Percentiles rank a stretch among this genome's conserved stretches.
These are phyloP conservation scores for Meteorus cinctellus DNA, from an alignment of 2,888 invertebrate species.

Conservation along the genomic window DNA sequence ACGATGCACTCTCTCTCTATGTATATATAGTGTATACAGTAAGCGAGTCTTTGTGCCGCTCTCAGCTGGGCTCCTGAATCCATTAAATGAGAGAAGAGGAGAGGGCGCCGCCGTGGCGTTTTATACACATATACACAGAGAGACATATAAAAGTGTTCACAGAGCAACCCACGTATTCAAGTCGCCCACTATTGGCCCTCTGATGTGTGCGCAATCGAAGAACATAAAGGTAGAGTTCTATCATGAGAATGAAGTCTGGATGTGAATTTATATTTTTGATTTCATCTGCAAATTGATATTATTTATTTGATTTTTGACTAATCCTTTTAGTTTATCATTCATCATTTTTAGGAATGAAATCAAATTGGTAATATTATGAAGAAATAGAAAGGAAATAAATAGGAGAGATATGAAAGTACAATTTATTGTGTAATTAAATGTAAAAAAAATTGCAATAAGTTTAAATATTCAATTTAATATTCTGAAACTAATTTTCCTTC, in stretches of 20 bases:
- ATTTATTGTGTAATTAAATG: too few species aligned
- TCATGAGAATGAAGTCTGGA: slow-evolving; percentile 1
- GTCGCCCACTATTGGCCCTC: slow-evolving; percentile 39
- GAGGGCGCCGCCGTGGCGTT: slow-evolving; percentile 29
- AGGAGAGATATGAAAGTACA: too few species aligned
- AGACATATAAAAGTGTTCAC: not conserved
- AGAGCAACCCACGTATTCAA: slow-evolving; percentile 37
- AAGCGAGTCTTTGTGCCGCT: slow-evolving; percentile 45
- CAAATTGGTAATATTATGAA: too few species aligned
- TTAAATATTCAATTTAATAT: too few species aligned
- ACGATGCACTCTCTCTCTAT: slow-evolving; percentile 39
- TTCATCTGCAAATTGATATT: not conserved
- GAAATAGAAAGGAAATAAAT: too few species aligned
- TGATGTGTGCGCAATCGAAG: not conserved
- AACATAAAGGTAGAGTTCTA: not conserved
- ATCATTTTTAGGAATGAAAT: too few species aligned
- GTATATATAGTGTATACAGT: slow-evolving; percentile 5
- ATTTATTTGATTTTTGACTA: too few species aligned
- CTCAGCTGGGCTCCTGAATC: slow-evolving; percentile 46
- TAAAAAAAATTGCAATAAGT: too few species aligned
- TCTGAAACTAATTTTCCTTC: too few species aligned
- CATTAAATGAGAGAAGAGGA: slow-evolving; percentile 36
- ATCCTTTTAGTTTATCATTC: too few species aligned
- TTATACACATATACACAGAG: not conserved
- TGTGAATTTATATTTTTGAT: not conserved